Evolutionary conservation across 2,888 invertebrate genomes (phyloP), one percentile per base, ranked within the genome.

Genomic region (Scaptomyza tumidula): DNA sequence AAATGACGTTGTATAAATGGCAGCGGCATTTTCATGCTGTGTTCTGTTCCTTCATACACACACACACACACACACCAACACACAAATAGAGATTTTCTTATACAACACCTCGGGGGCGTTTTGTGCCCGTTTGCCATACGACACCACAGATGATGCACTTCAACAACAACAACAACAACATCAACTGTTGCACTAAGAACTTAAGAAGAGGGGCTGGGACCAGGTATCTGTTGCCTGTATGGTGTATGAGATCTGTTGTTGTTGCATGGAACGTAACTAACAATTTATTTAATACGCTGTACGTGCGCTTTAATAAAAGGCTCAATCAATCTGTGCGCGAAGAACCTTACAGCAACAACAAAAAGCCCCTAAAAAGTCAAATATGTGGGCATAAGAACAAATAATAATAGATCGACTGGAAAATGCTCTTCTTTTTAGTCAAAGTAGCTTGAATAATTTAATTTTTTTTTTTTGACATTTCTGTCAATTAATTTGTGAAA

Each of bases 211-310:
- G 83, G 72, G 84, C 63, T 61, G 54, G 70, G 58, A 48, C 46
- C 60, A 27, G 64, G 46, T 46, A 59, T 66, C 52, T 37, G 35
- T 37, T 53, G 52, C 29, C 33, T 56, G 14, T 37, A 43, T 14
- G 60, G 37, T 48, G 52, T 43, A 57, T 72, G 70, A 55, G 59
- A 61, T 66, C 65, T 63, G 41, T 60, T 71, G 71, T 14, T 39
- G 39, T 39, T 14, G 39, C 14, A 83, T 66, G 72, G 64, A 75
- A 90, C 89, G 89, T 90, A 91, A 89, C 87, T 91, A 89, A 91
- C 90, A 90, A 91, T 90, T 90, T 90, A 90, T 90, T 91, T 90
- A 90, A 90, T 90, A 89, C 80, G 88, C 80, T 80, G 81, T 90
- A 90, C 91, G 90, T 91, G 91, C 89, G 88, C 82, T 80, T 90